Conservation (phyloP, 2,888 invertebrate species). For the Lampropteryx suffumata region DNA sequence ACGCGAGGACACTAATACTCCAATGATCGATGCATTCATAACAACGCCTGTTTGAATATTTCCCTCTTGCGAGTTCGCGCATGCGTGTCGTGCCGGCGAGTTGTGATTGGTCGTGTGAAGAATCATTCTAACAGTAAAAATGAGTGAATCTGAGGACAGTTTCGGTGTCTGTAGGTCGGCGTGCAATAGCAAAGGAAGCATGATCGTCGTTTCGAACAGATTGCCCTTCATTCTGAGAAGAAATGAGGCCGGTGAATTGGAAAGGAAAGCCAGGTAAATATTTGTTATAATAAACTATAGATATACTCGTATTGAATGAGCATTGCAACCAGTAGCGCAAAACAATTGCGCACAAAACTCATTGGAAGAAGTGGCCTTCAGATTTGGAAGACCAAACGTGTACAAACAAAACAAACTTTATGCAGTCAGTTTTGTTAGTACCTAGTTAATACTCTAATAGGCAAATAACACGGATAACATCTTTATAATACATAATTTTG, state of each 20-base stretch:
- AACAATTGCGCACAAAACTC: too few relatives aligned
- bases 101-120: constrained; percentile 70
- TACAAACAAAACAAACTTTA: too few relatives aligned
- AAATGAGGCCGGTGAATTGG: constrained; percentile 87
- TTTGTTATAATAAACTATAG: background rate
- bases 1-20: constrained; percentile 47
- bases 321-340: too few relatives aligned
- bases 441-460: too few relatives aligned
- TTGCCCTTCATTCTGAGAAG: constrained; percentile 93
- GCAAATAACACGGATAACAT: too few relatives aligned
- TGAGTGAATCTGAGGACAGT: constrained; percentile 58
- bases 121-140: constrained; percentile 55
- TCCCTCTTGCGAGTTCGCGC: constrained; percentile 64
- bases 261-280: constrained; percentile 91
- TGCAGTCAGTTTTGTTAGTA: too few relatives aligned
- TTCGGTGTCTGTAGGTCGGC: constrained; percentile 61
- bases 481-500: too few relatives aligned
- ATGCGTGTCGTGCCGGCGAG: constrained; percentile 62
- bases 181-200: constrained; percentile 86
- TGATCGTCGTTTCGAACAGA: constrained; percentile 96
- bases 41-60: constrained; percentile 53
- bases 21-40: constrained; percentile 56
- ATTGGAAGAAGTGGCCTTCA: too few relatives aligned
- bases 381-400: background rate
- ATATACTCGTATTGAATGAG: too few relatives aligned